phyloP scores from a whole-genome alignment of 23 tunicate species.

The Halocynthia roretzi region DNA sequence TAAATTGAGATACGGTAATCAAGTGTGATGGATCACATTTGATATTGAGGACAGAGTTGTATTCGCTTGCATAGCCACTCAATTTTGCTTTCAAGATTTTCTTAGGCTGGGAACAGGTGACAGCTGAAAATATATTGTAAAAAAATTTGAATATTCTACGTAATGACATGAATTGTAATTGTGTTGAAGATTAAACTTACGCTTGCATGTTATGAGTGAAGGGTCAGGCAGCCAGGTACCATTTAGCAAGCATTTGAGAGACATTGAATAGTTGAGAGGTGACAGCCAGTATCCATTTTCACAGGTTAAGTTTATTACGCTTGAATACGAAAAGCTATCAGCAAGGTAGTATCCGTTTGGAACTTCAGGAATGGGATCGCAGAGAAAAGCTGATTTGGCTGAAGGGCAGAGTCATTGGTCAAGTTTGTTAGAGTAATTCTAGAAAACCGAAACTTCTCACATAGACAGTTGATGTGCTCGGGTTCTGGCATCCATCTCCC shows the following conservation, averaged over 20 bases:
- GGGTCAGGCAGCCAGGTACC: slow-evolving; percentile 51
- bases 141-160: background rate
- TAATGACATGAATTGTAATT: background rate
- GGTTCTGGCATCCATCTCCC: slow-evolving; percentile 67
- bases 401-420: background rate
- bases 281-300: slow-evolving; percentile 54
- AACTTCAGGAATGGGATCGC: slow-evolving; percentile 33
- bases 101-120: slow-evolving; percentile 39
- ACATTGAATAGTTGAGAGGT: slow-evolving; percentile 23
- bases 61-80: background rate
- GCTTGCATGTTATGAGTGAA: slow-evolving; percentile 5
- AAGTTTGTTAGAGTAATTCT: background rate
- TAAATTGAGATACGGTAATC: background rate
- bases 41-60: background rate
- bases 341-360: slow-evolving; percentile 33
- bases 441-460: slow-evolving; percentile 19
- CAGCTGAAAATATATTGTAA: slow-evolving; percentile 24
- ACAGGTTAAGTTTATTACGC: slow-evolving; percentile 39
- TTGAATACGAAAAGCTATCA: slow-evolving; percentile 27
- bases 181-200: slow-evolving; percentile 21
- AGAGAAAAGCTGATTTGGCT: slow-evolving; percentile 34
- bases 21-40: slow-evolving; percentile 12
- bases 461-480: slow-evolving; percentile 24
- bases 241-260: slow-evolving; percentile 18
- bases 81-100: slow-evolving; percentile 12